A percentile compares a stretch with the other conserved stretches of the same genome.
phyloP scores from a whole-genome alignment of 2,888 invertebrate species.

The Diloba caeruleocephala region DNA sequence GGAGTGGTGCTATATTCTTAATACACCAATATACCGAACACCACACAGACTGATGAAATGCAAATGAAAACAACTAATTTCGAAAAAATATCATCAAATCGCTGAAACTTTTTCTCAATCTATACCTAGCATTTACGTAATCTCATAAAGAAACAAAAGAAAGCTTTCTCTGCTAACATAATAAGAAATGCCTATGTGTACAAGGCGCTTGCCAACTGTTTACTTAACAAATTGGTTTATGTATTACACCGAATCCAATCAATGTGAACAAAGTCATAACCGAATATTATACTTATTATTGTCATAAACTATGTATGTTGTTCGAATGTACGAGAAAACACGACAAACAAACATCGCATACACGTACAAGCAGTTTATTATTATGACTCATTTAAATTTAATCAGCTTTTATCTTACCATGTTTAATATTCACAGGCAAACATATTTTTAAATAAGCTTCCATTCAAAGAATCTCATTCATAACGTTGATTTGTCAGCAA shows the following conservation, averaged over 20 bases:
- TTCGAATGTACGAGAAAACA: slow-evolving; percentile 17
- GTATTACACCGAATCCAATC: slow-evolving; percentile 56
- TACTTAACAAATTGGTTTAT: slow-evolving; percentile 75
- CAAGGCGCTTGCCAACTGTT: slow-evolving; percentile 67
- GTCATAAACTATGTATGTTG: slow-evolving; percentile 14
- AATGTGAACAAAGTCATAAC: slow-evolving; percentile 43
- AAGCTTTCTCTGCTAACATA: slow-evolving; percentile 30
- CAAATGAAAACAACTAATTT: too few relatives aligned
- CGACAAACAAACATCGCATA: slow-evolving; percentile 3
- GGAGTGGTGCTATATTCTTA: too few relatives aligned
- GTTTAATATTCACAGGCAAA: slow-evolving; percentile 5
- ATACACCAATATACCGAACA: too few relatives aligned
- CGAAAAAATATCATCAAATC: too few relatives aligned
- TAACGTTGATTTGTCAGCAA: slow-evolving; percentile 21
- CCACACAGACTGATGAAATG: too few relatives aligned
- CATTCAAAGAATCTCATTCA: slow-evolving; percentile 25
- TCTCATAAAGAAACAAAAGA: slow-evolving; percentile 27
- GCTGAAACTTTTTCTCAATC: neutral
- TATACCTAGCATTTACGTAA: slow-evolving; percentile 1
- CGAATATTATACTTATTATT: slow-evolving; percentile 10
- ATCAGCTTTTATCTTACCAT: slow-evolving; percentile 19
- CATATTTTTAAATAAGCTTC: slow-evolving; percentile 9
- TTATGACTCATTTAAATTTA: slow-evolving; percentile 20
- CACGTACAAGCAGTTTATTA: slow-evolving; percentile 26
- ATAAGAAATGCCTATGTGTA: slow-evolving; percentile 65